Evolutionary conservation across 2,888 invertebrate genomes (phyloP), one percentile per base, ranked within the genome.

Genomic region (Plagodis dolabraria): DNA sequence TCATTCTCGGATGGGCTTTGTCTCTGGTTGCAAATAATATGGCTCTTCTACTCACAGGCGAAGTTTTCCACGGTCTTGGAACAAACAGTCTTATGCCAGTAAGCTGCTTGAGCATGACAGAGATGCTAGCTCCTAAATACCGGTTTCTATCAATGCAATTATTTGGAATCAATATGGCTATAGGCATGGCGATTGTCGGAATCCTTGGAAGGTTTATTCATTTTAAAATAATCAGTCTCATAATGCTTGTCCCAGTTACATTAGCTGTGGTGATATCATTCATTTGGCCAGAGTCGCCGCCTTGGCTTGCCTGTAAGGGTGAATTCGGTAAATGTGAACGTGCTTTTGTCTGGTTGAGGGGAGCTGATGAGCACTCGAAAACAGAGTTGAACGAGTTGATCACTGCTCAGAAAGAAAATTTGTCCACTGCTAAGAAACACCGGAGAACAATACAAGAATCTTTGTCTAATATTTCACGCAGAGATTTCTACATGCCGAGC

Each of bases 241-340:
- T 70, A 10, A 65, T 70, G 65, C 10, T 59, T 5, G 34, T 47
- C 0, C 68, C 68, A 0, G 47, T 58, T 33, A 7, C 60, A 0
- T 0, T 67, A 6, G 67, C 67, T 7, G 8, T 65, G 6, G 7
- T 50, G 0, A 42, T 66, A 11, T 47, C 60, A 0, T 65, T 63
- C 33, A 46, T 68, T 7, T 72, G 71, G 70, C 70, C 69, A 0
- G 70, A 72, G 44, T 70, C 72, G 7, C 72, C 72, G 7, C 53
- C 62, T 2, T 72, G 70, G 70, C 48, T 68, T 6, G 72, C 72
- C 5, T 67, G 50, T 12, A 69, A 57, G 57, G 69, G 67, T 4
- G 48, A 69, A 51, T 68, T 67, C 11, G 64, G 67, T 0, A 58
- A 60, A 63, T 71, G 71, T 33, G 65, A 67, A 35, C 43, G 52